Evolutionary conservation across 2,888 invertebrate genomes (phyloP).

Genomic region (Plagiodera versicolora): DNA sequence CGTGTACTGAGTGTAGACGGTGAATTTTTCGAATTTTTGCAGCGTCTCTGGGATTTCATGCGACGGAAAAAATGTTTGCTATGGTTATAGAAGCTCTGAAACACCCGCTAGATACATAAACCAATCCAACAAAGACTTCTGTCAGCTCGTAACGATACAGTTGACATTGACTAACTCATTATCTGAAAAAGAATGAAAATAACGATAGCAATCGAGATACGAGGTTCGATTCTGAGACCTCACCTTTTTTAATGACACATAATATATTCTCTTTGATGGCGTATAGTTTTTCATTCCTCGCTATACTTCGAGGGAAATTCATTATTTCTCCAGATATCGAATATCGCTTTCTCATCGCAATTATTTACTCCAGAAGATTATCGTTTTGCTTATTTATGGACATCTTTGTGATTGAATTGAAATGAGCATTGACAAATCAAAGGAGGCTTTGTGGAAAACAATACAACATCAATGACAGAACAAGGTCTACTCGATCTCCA

Average conservation of each 20-base stretch:
- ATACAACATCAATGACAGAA: background rate
- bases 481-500: no score
- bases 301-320: slow-evolving; percentile 35
- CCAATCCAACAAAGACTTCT: background rate
- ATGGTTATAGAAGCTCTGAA: no score
- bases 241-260: slow-evolving; percentile 35
- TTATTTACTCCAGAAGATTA: slow-evolving; percentile 41
- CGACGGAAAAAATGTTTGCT: no score
- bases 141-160: background rate
- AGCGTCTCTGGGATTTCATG: no score
- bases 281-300: slow-evolving; percentile 41
- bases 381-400: slow-evolving; percentile 40
- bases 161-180: slow-evolving; percentile 3
- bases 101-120: no score
- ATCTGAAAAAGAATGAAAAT: slow-evolving; percentile 21
- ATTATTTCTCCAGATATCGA: slow-evolving; percentile 41
- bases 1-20: no score
- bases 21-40: no score
- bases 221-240: slow-evolving; percentile 22
- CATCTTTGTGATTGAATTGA: slow-evolving; percentile 7
- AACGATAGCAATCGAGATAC: slow-evolving; percentile 24
- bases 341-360: slow-evolving; percentile 36
- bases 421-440: background rate
- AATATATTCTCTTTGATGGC: slow-evolving; percentile 43
- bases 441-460: background rate